Conservation (phyloP, 2,797 vertebrate genomes). For the Anguilla megastoma region DNA sequence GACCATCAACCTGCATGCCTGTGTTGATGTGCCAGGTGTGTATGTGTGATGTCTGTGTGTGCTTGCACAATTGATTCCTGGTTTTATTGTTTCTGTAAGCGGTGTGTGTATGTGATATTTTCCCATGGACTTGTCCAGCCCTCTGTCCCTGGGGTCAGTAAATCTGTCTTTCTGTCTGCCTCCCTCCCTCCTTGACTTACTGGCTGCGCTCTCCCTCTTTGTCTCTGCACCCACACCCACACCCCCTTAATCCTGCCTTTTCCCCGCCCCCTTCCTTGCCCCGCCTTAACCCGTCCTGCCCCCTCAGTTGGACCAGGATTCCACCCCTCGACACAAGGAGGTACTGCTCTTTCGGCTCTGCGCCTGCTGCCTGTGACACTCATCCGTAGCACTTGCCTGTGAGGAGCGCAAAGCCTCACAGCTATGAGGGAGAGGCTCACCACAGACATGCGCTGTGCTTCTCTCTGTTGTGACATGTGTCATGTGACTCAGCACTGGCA, state of each 20-base stretch:
- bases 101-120: slow-evolving; percentile 34
- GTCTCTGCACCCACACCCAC: slow-evolving; percentile 37
- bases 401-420: neutral
- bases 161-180: slow-evolving; percentile 28
- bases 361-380: slow-evolving; percentile 4
- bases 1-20: neutral
- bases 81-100: neutral
- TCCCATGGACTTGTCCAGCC: neutral
- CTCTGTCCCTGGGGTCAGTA: slow-evolving; percentile 12
- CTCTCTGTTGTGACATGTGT: neutral
- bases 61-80: neutral
- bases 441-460: neutral
- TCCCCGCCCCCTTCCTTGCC: slow-evolving; percentile 43
- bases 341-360: slow-evolving; percentile 68
- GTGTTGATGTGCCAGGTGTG: neutral
- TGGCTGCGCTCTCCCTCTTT: slow-evolving; percentile 42
- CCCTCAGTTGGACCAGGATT: slow-evolving; percentile 91
- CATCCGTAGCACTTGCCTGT: neutral
- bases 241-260: slow-evolving; percentile 34
- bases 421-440: neutral
- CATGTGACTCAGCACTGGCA: neutral
- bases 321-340: slow-evolving; percentile 95
- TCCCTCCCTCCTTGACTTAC: slow-evolving; percentile 44
- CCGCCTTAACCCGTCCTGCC: slow-evolving; percentile 63
- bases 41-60: slow-evolving; percentile 25